Percentiles rank a stretch among this genome's conserved stretches.
Evolutionary conservation across 2,888 invertebrate species (phyloP).

Genomic region (Drosophila stalkeri): DNA sequence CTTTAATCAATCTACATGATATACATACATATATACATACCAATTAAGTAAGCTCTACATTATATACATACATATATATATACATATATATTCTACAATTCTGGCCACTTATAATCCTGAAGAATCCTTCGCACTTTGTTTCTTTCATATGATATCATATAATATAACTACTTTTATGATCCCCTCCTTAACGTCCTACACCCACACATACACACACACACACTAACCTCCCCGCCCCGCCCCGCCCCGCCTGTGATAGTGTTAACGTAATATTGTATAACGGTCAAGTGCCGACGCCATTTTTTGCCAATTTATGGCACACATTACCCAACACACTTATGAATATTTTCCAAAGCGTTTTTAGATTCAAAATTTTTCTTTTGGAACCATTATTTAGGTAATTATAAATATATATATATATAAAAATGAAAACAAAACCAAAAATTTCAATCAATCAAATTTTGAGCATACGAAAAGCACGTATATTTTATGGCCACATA

Average conservation of each 20-base stretch:
- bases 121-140: background rate
- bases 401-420: constrained; percentile 33
- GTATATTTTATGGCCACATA: constrained; percentile 2
- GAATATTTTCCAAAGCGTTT: constrained; percentile 46
- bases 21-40: constrained; percentile 41
- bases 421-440: background rate
- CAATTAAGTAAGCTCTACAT: constrained; percentile 26
- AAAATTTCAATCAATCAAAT: constrained; percentile 1
- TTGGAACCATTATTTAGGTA: constrained; percentile 54
- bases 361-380: constrained; percentile 49
- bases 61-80: constrained; percentile 29
- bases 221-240: constrained; percentile 58
- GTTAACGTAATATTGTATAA: constrained; percentile 55
- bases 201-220: background rate
- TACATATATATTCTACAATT: constrained; percentile 16
- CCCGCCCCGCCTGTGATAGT: constrained; percentile 82
- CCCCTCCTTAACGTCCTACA: background rate
- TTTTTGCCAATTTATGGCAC: constrained; percentile 37
- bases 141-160: constrained; percentile 6
- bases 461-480: background rate
- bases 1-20: constrained; percentile 39
- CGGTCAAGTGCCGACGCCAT: constrained; percentile 38
- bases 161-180: background rate
- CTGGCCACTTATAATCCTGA: constrained; percentile 9
- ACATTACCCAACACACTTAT: constrained; percentile 37